Base-by-base conservation (phyloP, 2,797 vertebrate species). In the Sebastes cheni region DNA sequence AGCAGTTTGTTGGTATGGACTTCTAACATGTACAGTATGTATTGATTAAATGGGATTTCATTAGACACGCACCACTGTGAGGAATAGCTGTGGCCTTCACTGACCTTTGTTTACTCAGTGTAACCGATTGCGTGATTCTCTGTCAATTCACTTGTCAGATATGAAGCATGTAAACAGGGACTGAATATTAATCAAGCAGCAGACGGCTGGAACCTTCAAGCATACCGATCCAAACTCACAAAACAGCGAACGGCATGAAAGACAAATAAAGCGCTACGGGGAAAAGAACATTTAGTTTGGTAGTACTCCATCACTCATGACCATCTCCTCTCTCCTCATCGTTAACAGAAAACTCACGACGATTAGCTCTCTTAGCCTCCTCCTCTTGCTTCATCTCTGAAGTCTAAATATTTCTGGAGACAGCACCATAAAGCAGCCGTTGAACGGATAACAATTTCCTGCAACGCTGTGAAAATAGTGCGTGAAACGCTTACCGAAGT, bases 401-500 rank as follows among this genome's bases (percentile, higher is more conserved):
- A 72, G 55, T 27, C 29, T 69, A 79, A 52, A 39, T 64, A 75
- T 80, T 58, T 67, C 18, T 78, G 25, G 23, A 84, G 10, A n/a
- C 27, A 58, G 13, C 8, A 36, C 14, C 12, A 68, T 6, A 32
- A 54, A 54, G 12, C 58, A 72, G 66, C 6, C 30, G 25, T 13
- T 79, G 18, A 79, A 67, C 16, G 70, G 72, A 62, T 54, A 29
- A 80, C 18, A 66, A n/a, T 42, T 76, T 55, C 77, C 52, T 75
- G 52, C 66, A 85, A 77, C 52, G 27, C 18, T 23, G 52, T 72
- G 32, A 64, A 90, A 85, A 86, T 71, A 72, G 81, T 72, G 25
- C 54, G 84, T 69, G 27, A 86, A 20, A 86, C 54, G 94, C 97
- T 98, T 95, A 99, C 98, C 98, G 82, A 99, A 99, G 92, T 99